phyloP scores from a whole-genome alignment of 2,113 vertebrate genomes.

The Ammodytes marinus region DNA sequence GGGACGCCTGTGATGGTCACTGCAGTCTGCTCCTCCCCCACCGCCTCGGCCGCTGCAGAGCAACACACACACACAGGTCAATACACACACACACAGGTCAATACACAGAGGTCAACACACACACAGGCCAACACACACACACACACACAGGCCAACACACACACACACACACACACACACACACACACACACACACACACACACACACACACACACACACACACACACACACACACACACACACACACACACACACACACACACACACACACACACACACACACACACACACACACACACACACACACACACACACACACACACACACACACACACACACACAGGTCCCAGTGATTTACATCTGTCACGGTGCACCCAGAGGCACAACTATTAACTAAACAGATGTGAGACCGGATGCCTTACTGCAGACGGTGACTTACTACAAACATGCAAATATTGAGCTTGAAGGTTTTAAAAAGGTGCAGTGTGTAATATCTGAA shows the following conservation, averaged over 20 bases:
- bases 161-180: too few species aligned
- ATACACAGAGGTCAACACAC: too few species aligned
- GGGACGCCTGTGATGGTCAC: slow-evolving; percentile 92
- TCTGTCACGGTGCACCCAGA: too few species aligned
- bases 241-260: neutral
- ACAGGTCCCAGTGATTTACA: neutral
- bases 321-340: too few species aligned
- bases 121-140: too few species aligned
- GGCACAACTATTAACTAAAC: neutral
- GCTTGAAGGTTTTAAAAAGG: neutral
- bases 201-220: neutral
- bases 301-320: too few species aligned
- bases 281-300: neutral
- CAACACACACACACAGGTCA: neutral
- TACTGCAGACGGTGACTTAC: neutral
- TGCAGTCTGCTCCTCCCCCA: slow-evolving; percentile 89
- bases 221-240: too few species aligned
- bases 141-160: too few species aligned
- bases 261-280: too few species aligned
- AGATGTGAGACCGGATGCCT: neutral
- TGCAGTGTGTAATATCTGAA: too few species aligned
- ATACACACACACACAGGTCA: too few species aligned
- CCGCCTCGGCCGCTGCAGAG: slow-evolving; percentile 84
- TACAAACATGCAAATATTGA: neutral
- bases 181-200: too few species aligned